These are phyloP conservation scores for Aleiodes testaceus DNA, from an alignment of 2,888 invertebrate species.

Conservation along the genomic window DNA sequence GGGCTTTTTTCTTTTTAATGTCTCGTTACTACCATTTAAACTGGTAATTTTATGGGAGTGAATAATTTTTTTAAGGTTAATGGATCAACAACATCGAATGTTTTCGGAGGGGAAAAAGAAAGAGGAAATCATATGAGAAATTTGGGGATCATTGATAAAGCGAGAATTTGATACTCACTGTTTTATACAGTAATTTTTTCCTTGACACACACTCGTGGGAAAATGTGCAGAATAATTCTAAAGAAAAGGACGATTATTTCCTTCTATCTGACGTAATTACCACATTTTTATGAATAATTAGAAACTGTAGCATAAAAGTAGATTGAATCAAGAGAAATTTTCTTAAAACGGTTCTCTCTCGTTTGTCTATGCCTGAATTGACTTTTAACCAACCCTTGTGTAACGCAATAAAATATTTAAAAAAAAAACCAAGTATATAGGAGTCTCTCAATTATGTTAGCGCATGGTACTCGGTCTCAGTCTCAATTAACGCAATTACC, in stretches of 20 bases:
- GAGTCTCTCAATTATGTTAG: slow-evolving; percentile 7
- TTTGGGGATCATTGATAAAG: slow-evolving; percentile 13
- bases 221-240: background rate
- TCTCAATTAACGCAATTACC: slow-evolving; percentile 69
- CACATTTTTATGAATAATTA: background rate
- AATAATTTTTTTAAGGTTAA: background rate
- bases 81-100: background rate
- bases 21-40: slow-evolving; percentile 30
- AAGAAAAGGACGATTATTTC: too few relatives aligned
- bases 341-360: background rate
- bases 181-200: slow-evolving; percentile 2
- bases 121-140: background rate
- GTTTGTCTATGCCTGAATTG: slow-evolving; percentile 32
- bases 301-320: background rate
- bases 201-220: background rate
- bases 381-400: slow-evolving; percentile 56
- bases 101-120: background rate
- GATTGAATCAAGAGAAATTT: slow-evolving; percentile 9
- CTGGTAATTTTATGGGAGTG: slow-evolving; percentile 15
- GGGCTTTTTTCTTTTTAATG: slow-evolving; percentile 12
- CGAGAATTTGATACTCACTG: background rate
- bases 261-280: slow-evolving; percentile 8
- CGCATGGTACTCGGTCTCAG: slow-evolving; percentile 52
- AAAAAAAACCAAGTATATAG: slow-evolving; percentile 14
- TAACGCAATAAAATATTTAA: slow-evolving; percentile 53